Evolutionary conservation across 2,888 invertebrate species (phyloP).

Genomic region (Hypercompe scribonia): DNA sequence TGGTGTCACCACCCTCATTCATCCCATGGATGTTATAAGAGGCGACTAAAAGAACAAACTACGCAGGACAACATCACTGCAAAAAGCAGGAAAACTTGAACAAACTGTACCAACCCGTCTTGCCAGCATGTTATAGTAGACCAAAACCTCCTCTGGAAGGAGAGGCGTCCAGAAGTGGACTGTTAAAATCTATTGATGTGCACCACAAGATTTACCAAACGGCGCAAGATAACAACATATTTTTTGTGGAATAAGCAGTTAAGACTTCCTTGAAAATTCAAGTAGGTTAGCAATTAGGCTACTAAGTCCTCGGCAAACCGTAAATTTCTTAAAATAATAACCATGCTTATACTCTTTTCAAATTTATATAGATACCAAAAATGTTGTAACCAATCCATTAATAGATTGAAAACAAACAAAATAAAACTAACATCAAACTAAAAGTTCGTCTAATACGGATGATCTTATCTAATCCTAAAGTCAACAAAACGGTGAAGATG

Average conservation of each 20-base stretch:
- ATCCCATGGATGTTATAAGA: no score
- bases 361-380: background rate
- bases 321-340: background rate
- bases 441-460: background rate
- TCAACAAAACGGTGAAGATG: slow-evolving; percentile 25
- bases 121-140: no score
- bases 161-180: no score
- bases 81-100: no score
- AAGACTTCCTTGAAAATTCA: background rate
- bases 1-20: no score
- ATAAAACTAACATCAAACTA: background rate
- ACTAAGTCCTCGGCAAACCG: background rate
- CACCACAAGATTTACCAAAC: background rate
- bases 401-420: background rate
- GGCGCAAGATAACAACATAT: background rate
- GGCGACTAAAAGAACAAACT: no score
- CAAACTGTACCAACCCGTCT: no score
- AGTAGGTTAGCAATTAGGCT: background rate
- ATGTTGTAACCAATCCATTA: background rate
- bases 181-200: no score
- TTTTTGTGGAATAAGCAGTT: background rate
- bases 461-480: slow-evolving; percentile 40
- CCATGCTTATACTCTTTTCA: background rate
- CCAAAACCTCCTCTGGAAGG: no score
- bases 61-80: no score